Evolutionary conservation across 37 sponge, comb jelly and placozoan genomes (phyloP).

Genomic region (Aphrocallistes beatrix): DNA sequence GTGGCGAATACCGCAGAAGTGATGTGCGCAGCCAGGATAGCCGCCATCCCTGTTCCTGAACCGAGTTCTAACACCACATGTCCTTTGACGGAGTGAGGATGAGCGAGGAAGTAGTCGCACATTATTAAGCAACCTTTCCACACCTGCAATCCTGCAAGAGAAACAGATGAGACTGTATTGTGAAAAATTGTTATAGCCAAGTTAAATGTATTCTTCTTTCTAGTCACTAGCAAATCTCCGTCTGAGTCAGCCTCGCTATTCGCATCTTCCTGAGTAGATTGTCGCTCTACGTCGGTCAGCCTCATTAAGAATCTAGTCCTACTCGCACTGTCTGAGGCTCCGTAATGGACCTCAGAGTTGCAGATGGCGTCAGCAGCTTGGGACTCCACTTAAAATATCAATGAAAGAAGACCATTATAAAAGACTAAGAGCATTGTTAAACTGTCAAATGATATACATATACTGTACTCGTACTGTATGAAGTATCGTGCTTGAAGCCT

Average conservation of each 20-base stretch:
- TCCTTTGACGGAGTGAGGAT: not conserved
- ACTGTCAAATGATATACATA: too few species aligned
- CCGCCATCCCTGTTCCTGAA: conserved; percentile 70
- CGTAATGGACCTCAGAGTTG: not conserved
- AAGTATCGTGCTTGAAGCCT: too few species aligned
- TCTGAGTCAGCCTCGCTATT: not conserved
- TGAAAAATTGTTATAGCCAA: not conserved
- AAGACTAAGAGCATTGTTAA: too few species aligned
- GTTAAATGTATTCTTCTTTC: not conserved
- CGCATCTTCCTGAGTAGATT: not conserved
- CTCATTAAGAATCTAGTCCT: not conserved
- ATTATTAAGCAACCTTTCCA: not conserved
- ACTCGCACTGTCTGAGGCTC: not conserved
- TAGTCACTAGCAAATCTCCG: not conserved
- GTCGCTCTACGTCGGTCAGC: not conserved
- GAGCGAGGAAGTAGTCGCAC: not conserved
- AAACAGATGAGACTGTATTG: not conserved
- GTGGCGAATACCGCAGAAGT: not conserved
- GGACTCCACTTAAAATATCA: too few species aligned
- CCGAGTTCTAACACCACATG: conserved; percentile 64
- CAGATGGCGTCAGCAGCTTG: not conserved
- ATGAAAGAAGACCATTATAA: too few species aligned
- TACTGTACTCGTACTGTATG: too few species aligned
- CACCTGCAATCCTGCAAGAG: not conserved
- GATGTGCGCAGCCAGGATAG: conserved; percentile 64